A percentile compares a stretch with the other conserved stretches of the same genome.
Evolutionary conservation across 2,888 invertebrate species (phyloP).

Genomic region (Cordilura impudica): DNA sequence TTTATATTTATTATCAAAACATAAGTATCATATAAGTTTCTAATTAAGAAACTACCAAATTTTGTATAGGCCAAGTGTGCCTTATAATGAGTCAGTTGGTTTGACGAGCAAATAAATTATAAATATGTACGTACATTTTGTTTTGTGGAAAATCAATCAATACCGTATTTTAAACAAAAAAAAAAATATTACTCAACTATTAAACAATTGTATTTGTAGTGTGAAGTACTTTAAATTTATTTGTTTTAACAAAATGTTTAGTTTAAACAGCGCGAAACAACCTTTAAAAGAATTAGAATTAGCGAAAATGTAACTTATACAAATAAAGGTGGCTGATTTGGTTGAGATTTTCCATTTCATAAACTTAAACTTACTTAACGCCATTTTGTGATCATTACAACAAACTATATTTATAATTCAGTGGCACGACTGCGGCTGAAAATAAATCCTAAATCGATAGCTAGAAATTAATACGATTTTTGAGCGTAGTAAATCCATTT

Average conservation of each 20-base stretch:
- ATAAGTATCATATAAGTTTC: no score
- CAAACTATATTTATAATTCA: no score
- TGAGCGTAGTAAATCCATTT: no score
- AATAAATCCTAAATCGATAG: no score
- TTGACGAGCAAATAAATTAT: conserved; percentile 3
- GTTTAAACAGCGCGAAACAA: background rate
- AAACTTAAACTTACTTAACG: no score
- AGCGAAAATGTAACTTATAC: no score
- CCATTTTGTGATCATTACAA: no score
- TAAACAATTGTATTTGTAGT: conserved; percentile 12
- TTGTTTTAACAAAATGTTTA: conserved; percentile 3
- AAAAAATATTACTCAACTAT: background rate
- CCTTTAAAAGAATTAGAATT: no score
- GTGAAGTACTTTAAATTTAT: conserved; percentile 12
- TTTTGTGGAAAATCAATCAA: conserved; percentile 26
- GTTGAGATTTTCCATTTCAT: no score
- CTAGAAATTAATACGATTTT: no score
- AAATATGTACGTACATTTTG: background rate
- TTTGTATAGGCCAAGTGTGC: background rate
- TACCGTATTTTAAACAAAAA: conserved; percentile 17
- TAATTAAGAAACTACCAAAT: background rate
- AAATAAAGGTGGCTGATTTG: no score
- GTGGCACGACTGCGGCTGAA: no score
- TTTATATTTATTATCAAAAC: background rate
- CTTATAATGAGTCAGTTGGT: conserved; percentile 4